phyloP scores from a whole-genome alignment of 2,888 invertebrate species.

The Andrena marginata region DNA sequence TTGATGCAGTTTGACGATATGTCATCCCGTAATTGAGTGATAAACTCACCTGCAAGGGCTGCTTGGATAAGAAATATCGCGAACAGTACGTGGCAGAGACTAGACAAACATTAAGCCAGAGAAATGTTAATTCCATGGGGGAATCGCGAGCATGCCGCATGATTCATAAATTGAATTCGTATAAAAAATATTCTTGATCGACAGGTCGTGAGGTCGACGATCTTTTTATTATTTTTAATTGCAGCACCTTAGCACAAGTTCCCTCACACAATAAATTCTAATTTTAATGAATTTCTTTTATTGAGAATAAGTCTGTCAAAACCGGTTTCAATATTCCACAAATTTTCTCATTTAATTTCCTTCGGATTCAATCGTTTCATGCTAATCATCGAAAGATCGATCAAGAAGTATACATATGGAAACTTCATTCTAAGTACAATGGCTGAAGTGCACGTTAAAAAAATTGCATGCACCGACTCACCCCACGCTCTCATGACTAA shows the following conservation, averaged over 20 bases:
- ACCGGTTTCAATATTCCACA: not conserved
- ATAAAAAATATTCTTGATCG: conserved; percentile 48
- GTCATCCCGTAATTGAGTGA: too few relatives aligned
- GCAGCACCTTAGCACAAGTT: too few relatives aligned
- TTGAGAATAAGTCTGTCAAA: not conserved
- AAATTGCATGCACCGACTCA: conserved; percentile 65
- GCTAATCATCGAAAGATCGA: conserved; percentile 42
- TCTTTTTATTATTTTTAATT: not conserved
- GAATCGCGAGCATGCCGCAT: conserved; percentile 69
- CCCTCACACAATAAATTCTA: not conserved
- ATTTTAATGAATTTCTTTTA: not conserved
- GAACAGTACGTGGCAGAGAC: conserved; percentile 13
- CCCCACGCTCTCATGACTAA: conserved; percentile 39
- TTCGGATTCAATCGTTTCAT: not conserved
- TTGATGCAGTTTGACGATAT: too few relatives aligned
- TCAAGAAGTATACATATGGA: conserved; percentile 40
- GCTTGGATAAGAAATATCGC: too few relatives aligned
- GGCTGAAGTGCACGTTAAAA: conserved; percentile 64
- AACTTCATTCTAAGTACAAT: conserved; percentile 37
- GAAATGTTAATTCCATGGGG: conserved; percentile 23
- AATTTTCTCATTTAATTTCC: not conserved
- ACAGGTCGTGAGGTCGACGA: conserved; percentile 28
- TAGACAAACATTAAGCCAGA: not conserved
- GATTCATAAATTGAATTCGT: conserved; percentile 45
- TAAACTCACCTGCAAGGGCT: too few relatives aligned